Evolutionary conservation across 2,113 vertebrate genomes (phyloP).

Genomic region (Tachysurus vachellii): DNA sequence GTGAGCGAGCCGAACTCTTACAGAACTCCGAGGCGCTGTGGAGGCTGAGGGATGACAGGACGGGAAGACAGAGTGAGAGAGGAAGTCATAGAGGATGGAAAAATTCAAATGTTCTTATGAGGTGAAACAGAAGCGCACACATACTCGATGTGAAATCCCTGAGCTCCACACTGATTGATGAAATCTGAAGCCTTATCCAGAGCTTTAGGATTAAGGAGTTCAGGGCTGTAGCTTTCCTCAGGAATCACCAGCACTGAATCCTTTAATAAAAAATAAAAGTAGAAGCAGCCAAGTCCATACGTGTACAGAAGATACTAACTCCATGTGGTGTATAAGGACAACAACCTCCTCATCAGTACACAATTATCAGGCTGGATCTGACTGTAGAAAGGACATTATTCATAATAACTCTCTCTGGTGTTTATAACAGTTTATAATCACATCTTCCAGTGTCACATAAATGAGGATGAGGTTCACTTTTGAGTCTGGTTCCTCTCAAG

Average conservation of each 20-base stretch:
- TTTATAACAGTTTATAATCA: too few relatives aligned
- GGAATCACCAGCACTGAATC: slow-evolving; percentile 84
- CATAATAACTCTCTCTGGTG: too few relatives aligned
- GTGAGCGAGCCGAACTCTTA: slow-evolving; percentile 77
- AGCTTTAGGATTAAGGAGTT: slow-evolving; percentile 77
- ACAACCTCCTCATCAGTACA: too few relatives aligned
- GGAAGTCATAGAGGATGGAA: background rate
- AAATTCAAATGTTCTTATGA: background rate
- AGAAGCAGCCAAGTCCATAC: background rate
- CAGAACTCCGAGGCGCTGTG: slow-evolving; percentile 79
- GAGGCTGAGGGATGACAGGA: slow-evolving; percentile 65
- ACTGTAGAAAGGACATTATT: too few relatives aligned
- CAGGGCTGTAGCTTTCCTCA: slow-evolving; percentile 77
- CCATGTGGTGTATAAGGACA: too few relatives aligned
- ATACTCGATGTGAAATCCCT: slow-evolving; percentile 87
- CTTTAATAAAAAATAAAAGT: slow-evolving; percentile 69
- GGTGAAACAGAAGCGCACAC: slow-evolving; percentile 55
- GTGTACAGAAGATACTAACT: background rate
- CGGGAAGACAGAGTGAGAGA: background rate
- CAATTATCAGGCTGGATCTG: too few relatives aligned
- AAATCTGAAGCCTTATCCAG: slow-evolving; percentile 86
- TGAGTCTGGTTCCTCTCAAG: too few relatives aligned
- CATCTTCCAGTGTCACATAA: too few relatives aligned
- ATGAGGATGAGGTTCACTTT: too few relatives aligned
- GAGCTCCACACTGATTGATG: slow-evolving; percentile 81